These are phyloP conservation scores for Drosophila nikananu DNA, from an alignment of 1,140 invertebrate genomes.

Conservation along the genomic window DNA sequence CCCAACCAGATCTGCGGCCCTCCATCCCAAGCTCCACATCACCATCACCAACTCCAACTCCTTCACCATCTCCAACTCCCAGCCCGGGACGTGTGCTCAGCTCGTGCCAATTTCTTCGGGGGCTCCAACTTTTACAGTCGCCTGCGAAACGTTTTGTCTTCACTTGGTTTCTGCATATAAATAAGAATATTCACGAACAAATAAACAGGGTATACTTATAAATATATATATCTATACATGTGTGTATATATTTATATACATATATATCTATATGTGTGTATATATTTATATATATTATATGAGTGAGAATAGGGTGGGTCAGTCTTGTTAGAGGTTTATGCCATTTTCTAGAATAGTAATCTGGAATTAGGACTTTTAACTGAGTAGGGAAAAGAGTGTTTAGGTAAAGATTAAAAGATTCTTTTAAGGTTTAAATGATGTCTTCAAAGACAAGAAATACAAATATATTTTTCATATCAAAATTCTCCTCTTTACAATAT, in stretches of 20 bases:
- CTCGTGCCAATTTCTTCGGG: slow-evolving; percentile 79
- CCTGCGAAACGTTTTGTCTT: slow-evolving; percentile 68
- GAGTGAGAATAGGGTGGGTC: slow-evolving; percentile 20
- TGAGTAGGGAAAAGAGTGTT: not conserved
- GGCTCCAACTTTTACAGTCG: slow-evolving; percentile 58
- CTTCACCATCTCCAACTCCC: slow-evolving; percentile 22
- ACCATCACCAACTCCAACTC: slow-evolving; percentile 10
- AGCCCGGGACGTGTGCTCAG: slow-evolving; percentile 69
- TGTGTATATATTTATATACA: not conserved
- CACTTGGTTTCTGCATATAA: slow-evolving; percentile 66
- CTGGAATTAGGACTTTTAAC: not conserved
- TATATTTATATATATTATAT: not conserved
- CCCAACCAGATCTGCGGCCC: slow-evolving; percentile 25
- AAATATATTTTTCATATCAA: no score
- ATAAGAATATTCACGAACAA: slow-evolving; percentile 62
- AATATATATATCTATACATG: not conserved
- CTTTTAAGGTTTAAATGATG: not conserved
- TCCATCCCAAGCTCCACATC: not conserved
- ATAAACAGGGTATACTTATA: slow-evolving; percentile 19
- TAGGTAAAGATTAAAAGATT: no score
- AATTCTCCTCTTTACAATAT: no score
- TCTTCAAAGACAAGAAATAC: no score
- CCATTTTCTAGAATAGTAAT: not conserved
- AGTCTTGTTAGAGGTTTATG: not conserved
- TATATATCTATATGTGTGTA: not conserved